Conservation (phyloP, 1,140 invertebrate species). For the Dolichoris vasculosae region DNA sequence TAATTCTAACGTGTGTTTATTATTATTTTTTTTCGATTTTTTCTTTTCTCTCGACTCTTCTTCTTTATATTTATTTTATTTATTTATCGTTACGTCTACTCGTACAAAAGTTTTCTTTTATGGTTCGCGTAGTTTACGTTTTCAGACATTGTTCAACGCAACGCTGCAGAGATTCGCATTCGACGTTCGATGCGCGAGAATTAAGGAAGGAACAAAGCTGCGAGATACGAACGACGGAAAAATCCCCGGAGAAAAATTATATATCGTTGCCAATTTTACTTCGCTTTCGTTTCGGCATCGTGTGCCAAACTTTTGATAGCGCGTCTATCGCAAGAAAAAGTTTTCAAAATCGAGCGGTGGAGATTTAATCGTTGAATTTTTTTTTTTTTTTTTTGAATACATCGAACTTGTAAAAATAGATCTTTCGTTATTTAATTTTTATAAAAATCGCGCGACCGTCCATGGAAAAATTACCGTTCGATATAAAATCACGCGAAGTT, state of each 20-base stretch:
- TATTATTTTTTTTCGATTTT: background rate
- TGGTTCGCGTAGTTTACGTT: conserved; percentile 6
- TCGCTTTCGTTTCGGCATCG: background rate
- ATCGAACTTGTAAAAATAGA: background rate
- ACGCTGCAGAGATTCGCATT: conserved; percentile 11
- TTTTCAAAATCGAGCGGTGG: background rate
- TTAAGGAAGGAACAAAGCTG: conserved; percentile 13
- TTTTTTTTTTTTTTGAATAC: too few relatives aligned
- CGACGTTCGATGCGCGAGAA: background rate
- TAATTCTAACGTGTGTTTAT: conserved; percentile 19
- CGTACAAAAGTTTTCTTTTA: conserved; percentile 44
- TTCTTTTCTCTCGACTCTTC: background rate
- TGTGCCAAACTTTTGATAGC: background rate
- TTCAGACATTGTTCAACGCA: background rate
- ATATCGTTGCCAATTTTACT: background rate
- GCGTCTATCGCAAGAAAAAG: background rate
- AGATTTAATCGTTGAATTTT: background rate
- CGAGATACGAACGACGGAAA: background rate
- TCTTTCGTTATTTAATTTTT: too few relatives aligned
- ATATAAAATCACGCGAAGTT: background rate
- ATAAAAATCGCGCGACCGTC: too few relatives aligned
- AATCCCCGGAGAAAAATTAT: conserved; percentile 19
- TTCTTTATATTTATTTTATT: conserved; percentile 11
- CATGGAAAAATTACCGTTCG: background rate
- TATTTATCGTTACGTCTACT: conserved; percentile 27